Evolutionary conservation across 2,888 invertebrate genomes (phyloP), one percentile per base, ranked within the genome.

Genomic region (Drosophila subquinaria): DNA sequence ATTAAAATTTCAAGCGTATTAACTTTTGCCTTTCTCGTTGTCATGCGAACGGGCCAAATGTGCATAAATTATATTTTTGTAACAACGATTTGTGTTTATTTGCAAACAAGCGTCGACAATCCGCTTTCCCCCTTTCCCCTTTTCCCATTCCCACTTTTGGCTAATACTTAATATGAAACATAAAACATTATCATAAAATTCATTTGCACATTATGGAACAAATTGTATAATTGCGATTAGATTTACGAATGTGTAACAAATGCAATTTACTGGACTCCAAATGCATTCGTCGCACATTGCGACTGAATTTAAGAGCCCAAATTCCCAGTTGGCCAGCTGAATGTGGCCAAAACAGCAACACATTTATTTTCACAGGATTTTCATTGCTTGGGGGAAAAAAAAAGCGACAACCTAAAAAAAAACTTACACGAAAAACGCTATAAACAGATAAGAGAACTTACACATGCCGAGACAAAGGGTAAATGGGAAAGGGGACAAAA

Each of bases 211-310:
- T 79, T 84, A 70, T 79, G 86, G 66, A 82, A 78, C 86, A 88
- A 83, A 83, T 83, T 83, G 88, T 62, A 85, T 82, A 83, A 83
- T 88, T 88, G 88, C 82, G 82, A 88, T 88, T 88, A 77, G 86
- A 88, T 88, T 84, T 72, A 62, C 62, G 62, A 56, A 45, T 56
- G n/a, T 62, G 50, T 70, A 35, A 55, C 61, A 66, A 76, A 69
- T 74, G 82, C 72, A 73, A 77, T 77, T 70, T 63, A 77, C 68
- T 52, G 50, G 36, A 42, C 38, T 17, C 4, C 15, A 27, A 60
- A 73, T 62, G 55, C 50, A 64, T 57, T 55, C 61, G 42, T 47
- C 35, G 42, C 57, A 40, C 17, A 35, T 50, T 53, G 36, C 23
- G 43, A 40, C 55, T 67, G 68, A 45, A 35, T 60, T 75, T 48